Conservation (phyloP, 1,140 invertebrate genomes). For the Aphelinus certus region DNA sequence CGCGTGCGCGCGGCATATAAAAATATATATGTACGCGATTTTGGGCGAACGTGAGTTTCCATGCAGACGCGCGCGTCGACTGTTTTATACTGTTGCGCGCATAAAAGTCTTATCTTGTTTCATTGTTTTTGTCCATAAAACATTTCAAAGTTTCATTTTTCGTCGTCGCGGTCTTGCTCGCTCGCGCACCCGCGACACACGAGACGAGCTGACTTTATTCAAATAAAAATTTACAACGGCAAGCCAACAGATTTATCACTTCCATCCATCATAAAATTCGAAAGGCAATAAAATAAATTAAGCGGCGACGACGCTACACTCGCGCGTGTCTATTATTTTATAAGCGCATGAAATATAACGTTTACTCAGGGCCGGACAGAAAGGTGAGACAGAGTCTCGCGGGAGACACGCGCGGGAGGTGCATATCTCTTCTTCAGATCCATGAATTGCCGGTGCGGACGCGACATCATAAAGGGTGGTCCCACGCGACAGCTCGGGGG, state of each 20-base stretch:
- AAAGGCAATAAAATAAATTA: slow-evolving; percentile 41
- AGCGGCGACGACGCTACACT: slow-evolving; percentile 34
- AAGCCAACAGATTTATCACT: slow-evolving; percentile 37
- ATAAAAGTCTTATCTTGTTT: no score
- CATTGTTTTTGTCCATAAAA: slow-evolving; percentile 17
- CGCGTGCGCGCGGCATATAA: no score
- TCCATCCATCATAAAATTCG: slow-evolving; percentile 40
- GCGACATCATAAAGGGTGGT: no score
- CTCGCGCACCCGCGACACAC: no score
- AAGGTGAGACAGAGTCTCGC: background rate
- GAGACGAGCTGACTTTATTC: background rate
- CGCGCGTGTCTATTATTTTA: slow-evolving; percentile 27
- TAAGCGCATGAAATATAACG: slow-evolving; percentile 17
- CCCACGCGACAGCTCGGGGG: no score
- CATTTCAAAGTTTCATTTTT: slow-evolving; percentile 11
- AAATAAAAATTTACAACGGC: slow-evolving; percentile 37
- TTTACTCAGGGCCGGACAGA: background rate
- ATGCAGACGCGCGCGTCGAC: no score
- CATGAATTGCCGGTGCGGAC: no score
- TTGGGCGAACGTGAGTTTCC: no score
- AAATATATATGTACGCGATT: no score
- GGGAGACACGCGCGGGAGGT: background rate
- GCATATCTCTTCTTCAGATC: slow-evolving; percentile 3
- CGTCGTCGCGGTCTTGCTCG: no score
- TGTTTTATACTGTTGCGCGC: no score